Conservation (phyloP, 2,797 vertebrate genomes). For the Chromobotia macracanthus region DNA sequence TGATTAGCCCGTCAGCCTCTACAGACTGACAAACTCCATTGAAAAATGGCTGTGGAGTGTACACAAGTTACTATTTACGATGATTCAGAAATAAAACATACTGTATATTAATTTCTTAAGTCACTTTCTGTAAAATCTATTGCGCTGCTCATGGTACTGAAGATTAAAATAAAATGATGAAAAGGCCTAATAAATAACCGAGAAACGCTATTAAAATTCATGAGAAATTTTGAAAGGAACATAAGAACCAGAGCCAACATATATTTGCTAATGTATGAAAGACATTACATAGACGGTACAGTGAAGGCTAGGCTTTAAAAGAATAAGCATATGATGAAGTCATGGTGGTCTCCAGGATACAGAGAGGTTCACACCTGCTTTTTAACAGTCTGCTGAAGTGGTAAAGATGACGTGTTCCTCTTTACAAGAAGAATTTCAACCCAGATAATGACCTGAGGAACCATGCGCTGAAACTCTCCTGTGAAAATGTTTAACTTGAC, state of each 20-base stretch:
- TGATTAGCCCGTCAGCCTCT: no score
- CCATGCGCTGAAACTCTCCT: slow-evolving; percentile 8
- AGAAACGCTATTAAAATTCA: slow-evolving; percentile 48
- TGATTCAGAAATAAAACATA: no score
- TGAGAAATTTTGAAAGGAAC: slow-evolving; percentile 23
- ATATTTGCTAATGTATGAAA: slow-evolving; percentile 52
- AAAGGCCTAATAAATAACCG: slow-evolving; percentile 28
- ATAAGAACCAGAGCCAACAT: slow-evolving; percentile 25
- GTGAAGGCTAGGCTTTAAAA: slow-evolving; percentile 45
- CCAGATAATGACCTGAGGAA: slow-evolving; percentile 34
- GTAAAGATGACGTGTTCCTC: slow-evolving; percentile 64
- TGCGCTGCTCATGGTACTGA: not conserved
- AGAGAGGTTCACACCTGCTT: slow-evolving; percentile 69
- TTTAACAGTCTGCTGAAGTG: slow-evolving; percentile 78
- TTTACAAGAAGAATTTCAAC: slow-evolving; percentile 63
- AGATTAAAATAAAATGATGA: slow-evolving; percentile 28
- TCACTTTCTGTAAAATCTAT: no score
- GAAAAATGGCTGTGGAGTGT: no score
- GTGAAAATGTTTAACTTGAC: not conserved
- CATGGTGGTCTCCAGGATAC: slow-evolving; percentile 76
- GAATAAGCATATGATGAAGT: slow-evolving; percentile 50
- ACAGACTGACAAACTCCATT: no score
- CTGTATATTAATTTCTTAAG: no score
- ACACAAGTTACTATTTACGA: no score
- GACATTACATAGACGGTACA: slow-evolving; percentile 25